These are phyloP conservation scores for Montifringilla adamsi DNA, from an alignment of 2,113 vertebrate genomes.

Conservation along the genomic window DNA sequence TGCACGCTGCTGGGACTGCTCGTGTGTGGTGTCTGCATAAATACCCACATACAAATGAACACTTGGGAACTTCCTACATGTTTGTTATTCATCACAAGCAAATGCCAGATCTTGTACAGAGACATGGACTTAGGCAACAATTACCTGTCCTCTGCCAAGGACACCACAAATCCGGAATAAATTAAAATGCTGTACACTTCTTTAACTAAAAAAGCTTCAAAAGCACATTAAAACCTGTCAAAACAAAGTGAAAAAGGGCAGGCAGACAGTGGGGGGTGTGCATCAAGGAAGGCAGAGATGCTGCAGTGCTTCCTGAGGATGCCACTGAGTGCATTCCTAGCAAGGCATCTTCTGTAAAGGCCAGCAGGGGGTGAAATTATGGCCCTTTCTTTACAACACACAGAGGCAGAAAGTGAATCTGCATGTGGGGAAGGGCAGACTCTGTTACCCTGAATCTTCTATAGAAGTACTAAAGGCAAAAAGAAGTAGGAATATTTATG, in stretches of 20 bases:
- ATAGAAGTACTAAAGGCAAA: background rate
- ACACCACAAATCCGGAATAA: background rate
- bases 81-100: background rate
- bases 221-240: background rate
- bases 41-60: background rate
- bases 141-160: background rate
- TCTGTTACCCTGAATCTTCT: background rate
- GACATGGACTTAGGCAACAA: background rate
- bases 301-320: constrained; percentile 3
- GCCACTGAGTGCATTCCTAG: background rate
- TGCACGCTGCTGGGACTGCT: background rate
- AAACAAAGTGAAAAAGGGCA: constrained; percentile 37
- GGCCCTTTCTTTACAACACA: background rate
- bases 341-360: background rate
- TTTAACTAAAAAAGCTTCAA: background rate
- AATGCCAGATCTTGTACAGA: background rate
- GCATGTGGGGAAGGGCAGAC: background rate
- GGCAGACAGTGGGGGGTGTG: background rate
- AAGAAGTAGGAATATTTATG: background rate
- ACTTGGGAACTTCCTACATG: background rate
- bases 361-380: background rate
- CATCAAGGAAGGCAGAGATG: constrained; percentile 6
- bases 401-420: background rate
- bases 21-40: background rate
- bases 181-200: background rate